Percentiles rank a stretch among this genome's conserved stretches.
phyloP scores from a whole-genome alignment of 2,888 invertebrate species.

The Drosophila meridiana region DNA sequence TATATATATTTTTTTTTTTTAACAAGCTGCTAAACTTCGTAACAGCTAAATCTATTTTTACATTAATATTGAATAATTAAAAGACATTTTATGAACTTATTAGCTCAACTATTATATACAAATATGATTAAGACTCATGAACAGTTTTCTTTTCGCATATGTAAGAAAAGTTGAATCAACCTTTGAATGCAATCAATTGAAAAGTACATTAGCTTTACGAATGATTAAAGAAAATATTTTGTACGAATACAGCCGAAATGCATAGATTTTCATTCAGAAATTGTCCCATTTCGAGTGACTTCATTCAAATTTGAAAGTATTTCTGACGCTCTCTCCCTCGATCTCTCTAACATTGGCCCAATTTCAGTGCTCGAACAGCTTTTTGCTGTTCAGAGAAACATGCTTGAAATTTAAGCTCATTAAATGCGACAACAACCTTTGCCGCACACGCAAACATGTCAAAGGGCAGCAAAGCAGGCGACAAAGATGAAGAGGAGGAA shows the following conservation, averaged over 20 bases:
- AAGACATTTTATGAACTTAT: no score
- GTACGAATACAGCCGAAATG: no score
- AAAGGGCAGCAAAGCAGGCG: constrained; percentile 55
- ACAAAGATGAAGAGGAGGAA: constrained; percentile 4
- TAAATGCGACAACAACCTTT: constrained; percentile 75
- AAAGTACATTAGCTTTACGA: background rate
- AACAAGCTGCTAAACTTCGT: no score
- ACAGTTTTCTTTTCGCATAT: no score
- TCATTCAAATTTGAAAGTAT: constrained; percentile 20
- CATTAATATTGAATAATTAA: no score
- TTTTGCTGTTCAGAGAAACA: constrained; percentile 53
- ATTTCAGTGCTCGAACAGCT: constrained; percentile 42
- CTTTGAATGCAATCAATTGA: background rate
- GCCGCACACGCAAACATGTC: constrained; percentile 53
- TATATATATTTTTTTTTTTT: no score
- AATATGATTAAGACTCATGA: no score
- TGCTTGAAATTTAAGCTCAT: constrained; percentile 71
- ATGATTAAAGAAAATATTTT: background rate
- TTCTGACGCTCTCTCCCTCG: constrained; percentile 1
- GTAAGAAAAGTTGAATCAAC: no score
- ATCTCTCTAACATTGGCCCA: constrained; percentile 26
- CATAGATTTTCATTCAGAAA: background rate
- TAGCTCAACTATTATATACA: no score
- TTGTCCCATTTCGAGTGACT: background rate
- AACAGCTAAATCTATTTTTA: no score